Conservation (phyloP, 2,113 vertebrate species). For the Riparia riparia region DNA sequence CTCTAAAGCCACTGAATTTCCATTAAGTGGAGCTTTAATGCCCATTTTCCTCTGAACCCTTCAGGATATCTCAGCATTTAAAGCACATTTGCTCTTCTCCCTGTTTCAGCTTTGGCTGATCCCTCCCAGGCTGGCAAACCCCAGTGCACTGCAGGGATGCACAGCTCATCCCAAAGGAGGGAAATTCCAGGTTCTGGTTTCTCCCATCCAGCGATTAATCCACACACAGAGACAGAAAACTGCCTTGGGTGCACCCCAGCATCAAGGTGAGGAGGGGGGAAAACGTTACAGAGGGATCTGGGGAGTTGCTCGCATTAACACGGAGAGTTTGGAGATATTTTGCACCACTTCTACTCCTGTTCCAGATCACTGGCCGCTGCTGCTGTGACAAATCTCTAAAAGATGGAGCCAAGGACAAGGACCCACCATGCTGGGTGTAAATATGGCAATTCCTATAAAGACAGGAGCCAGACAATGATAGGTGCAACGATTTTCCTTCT, state of each 20-base stretch:
- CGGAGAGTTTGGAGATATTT: not conserved
- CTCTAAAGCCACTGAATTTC: not conserved
- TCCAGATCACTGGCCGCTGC: not conserved
- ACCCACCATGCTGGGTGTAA: not conserved
- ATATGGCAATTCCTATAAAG: slow-evolving; percentile 3
- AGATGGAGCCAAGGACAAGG: slow-evolving; percentile 14
- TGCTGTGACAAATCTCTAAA: not conserved
- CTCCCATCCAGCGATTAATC: not conserved
- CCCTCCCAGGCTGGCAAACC: not conserved
- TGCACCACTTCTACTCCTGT: not conserved
- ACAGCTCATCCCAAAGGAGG: not conserved
- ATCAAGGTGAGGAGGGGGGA: not conserved
- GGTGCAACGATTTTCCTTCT: not conserved
- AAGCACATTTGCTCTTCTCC: not conserved
- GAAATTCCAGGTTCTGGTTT: not conserved
- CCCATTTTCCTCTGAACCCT: not conserved
- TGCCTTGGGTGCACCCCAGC: not conserved
- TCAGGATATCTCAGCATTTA: not conserved
- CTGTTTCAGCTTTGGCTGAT: not conserved
- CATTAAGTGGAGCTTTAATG: not conserved
- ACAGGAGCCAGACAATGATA: not conserved
- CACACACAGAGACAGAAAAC: not conserved
- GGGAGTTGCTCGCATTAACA: not conserved
- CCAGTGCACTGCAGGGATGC: not conserved
- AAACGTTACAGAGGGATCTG: accelerated